Percentiles rank a stretch among this genome's conserved stretches.
Evolutionary conservation across 37 sponge, comb jelly and placozoan genomes (phyloP).

Genomic region (Dysidea cf. avara): DNA sequence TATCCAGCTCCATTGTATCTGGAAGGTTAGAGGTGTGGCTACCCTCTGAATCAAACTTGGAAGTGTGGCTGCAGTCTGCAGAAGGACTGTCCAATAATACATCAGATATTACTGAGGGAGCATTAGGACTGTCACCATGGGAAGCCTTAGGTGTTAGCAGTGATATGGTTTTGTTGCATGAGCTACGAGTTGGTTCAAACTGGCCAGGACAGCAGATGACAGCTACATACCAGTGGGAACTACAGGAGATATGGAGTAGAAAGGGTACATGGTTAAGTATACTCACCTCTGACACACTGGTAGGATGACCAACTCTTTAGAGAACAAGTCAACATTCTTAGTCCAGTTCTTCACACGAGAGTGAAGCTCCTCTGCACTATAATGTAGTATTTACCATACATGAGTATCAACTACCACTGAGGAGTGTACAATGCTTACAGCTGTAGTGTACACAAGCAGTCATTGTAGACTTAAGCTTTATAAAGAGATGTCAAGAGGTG

Average conservation of each 20-base stretch:
- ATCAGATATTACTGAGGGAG: too few species aligned
- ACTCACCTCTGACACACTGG: constrained; percentile 73
- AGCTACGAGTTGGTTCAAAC: too few species aligned
- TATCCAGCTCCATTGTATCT: too few species aligned
- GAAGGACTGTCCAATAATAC: too few species aligned
- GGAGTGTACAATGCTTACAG: neutral
- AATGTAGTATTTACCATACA: neutral
- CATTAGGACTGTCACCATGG: too few species aligned
- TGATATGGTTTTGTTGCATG: too few species aligned
- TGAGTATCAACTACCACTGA: neutral
- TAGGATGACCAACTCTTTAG: constrained; percentile 72
- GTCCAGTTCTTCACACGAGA: constrained; percentile 84
- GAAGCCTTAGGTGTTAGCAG: too few species aligned
- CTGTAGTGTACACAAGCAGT: neutral
- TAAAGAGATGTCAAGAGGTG: constrained; percentile 17
- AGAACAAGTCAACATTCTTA: constrained; percentile 77
- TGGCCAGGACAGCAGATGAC: constrained; percentile 72
- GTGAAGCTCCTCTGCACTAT: constrained; percentile 47
- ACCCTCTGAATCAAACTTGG: too few species aligned
- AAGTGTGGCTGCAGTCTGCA: too few species aligned
- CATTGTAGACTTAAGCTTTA: neutral
- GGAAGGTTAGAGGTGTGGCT: too few species aligned
- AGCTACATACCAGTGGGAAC: constrained; percentile 84
- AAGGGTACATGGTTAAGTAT: neutral
- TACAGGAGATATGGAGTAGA: neutral